Conservation (phyloP, 2,797 vertebrate species). For the Mico argentatus region DNA sequence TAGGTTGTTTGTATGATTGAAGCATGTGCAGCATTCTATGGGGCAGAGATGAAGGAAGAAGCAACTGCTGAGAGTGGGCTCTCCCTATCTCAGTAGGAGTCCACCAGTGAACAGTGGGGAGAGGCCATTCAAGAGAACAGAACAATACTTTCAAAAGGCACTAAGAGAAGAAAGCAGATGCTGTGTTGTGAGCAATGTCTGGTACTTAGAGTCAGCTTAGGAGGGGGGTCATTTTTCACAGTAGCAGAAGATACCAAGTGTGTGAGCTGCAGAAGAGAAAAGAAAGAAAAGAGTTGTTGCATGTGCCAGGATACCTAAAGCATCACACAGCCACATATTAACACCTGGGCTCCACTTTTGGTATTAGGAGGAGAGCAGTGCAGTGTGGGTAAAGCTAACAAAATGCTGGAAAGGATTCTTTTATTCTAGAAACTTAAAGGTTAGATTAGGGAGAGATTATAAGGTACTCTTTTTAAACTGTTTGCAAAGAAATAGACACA, state of each 20-base stretch:
- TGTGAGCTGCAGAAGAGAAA: not conserved
- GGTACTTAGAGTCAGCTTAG: not conserved
- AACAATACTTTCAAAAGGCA: conserved; percentile 29
- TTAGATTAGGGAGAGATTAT: conserved; percentile 77
- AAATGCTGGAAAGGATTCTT: conserved; percentile 75
- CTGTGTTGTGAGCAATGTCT: not conserved
- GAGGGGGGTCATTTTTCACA: not conserved
- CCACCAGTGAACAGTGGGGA: not conserved
- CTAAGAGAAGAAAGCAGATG: conserved; percentile 35
- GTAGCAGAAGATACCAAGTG: not conserved
- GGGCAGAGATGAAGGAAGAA: not conserved
- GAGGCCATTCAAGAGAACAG: conserved; percentile 6
- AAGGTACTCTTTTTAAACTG: conserved; percentile 72
- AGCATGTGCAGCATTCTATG: not conserved
- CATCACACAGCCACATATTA: not conserved
- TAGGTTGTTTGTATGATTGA: not conserved
- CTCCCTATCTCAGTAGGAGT: not conserved
- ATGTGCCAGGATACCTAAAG: not conserved
- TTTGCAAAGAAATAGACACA: conserved; percentile 78
- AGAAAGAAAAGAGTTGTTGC: not conserved
- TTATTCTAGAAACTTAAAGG: conserved; percentile 76
- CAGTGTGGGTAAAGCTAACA: conserved; percentile 43
- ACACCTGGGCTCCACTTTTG: not conserved
- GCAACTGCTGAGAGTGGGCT: not conserved
- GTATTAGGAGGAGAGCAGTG: not conserved